A percentile compares a stretch with the other conserved stretches of the same genome.
Evolutionary conservation across 2,113 vertebrate genomes (phyloP).

Genomic region (Poeciliopsis occidentalis): DNA sequence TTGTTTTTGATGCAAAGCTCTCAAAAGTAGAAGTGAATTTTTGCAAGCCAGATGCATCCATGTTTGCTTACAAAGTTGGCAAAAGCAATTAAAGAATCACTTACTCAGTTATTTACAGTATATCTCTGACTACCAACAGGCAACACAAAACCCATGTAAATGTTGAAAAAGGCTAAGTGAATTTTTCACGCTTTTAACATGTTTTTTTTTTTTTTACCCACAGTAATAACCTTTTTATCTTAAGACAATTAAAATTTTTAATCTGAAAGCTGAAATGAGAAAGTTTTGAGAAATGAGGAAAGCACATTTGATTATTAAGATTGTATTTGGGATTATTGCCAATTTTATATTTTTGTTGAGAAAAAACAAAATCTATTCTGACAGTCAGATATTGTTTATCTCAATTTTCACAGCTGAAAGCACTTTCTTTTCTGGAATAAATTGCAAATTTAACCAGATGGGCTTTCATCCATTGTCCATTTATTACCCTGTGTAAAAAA

Average conservation of each 20-base stretch:
- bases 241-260: neutral
- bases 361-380: neutral
- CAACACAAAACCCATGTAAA: too few species aligned
- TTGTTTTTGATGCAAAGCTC: constrained; percentile 20
- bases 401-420: neutral
- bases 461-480: neutral
- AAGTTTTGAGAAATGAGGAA: neutral
- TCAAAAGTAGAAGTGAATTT: constrained; percentile 36
- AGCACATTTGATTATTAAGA: too few species aligned
- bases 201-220: too few species aligned
- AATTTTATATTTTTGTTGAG: too few species aligned
- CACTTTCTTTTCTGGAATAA: neutral
- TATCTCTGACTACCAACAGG: too few species aligned
- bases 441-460: neutral
- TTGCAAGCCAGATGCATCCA: constrained; percentile 32
- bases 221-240: neutral
- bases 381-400: neutral
- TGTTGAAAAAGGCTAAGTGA: too few species aligned
- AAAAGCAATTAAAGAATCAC: too few species aligned
- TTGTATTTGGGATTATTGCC: too few species aligned
- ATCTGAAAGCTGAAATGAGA: neutral
- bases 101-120: too few species aligned
- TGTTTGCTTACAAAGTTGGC: constrained; percentile 6
- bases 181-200: too few species aligned
- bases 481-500: neutral